Percentiles rank a stretch among this genome's conserved stretches.
Conservation (phyloP, 2,888 invertebrate genomes). For the Harpalus rufipes region DNA sequence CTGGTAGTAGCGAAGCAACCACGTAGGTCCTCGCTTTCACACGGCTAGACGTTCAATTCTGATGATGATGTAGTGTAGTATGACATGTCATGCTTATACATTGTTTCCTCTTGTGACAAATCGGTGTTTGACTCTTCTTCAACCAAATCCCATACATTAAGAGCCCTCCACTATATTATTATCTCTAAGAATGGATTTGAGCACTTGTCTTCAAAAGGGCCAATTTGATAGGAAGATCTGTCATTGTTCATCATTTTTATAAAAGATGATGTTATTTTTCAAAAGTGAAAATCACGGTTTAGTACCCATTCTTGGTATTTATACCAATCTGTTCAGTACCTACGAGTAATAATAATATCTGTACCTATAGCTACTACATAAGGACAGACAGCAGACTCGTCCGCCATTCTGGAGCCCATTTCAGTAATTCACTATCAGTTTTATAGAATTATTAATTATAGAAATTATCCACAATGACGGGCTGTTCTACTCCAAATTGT, state of each 20-base stretch:
- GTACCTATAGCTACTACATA: no score
- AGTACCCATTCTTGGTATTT: no score
- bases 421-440: no score
- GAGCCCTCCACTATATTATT: slow-evolving; percentile 11
- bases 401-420: no score
- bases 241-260: slow-evolving; percentile 35
- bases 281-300: not conserved
- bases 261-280: slow-evolving; percentile 10
- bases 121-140: slow-evolving; percentile 43
- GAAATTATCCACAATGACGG: no score
- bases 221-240: slow-evolving; percentile 25
- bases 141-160: slow-evolving; percentile 30
- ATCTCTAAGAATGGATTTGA: slow-evolving; percentile 35
- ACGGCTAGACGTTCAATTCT: slow-evolving; percentile 37
- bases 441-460: no score
- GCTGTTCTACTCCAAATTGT: no score
- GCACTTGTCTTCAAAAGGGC: slow-evolving; percentile 9
- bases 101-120: slow-evolving; percentile 45
- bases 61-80: slow-evolving; percentile 49
- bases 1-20: slow-evolving; percentile 12
- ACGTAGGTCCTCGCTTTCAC: slow-evolving; percentile 46
- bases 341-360: no score
- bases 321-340: no score
- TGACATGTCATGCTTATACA: slow-evolving; percentile 49
- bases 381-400: no score